Conservation (phyloP, 2,797 vertebrate genomes). For the Cirrhinus mrigala region DNA sequence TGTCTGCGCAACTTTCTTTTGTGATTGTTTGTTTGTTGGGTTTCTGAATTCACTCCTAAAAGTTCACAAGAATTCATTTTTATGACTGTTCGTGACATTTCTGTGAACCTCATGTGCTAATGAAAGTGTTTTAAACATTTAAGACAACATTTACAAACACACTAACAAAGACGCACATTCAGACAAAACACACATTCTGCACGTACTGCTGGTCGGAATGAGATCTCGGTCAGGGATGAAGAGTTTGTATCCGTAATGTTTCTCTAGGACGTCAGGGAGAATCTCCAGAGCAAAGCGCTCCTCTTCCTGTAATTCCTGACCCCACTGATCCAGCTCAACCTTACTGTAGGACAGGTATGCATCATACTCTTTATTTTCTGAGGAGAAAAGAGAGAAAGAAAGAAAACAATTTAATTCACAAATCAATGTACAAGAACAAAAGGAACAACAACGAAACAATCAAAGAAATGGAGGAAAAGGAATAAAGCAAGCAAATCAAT, state of each 20-base stretch:
- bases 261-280: conserved; percentile 97
- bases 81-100: background rate
- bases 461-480: too few species aligned
- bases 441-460: too few species aligned
- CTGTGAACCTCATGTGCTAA: background rate
- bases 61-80: background rate
- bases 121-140: conserved; percentile 37
- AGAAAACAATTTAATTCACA: too few species aligned
- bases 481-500: too few species aligned
- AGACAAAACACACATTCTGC: conserved; percentile 53
- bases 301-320: conserved; percentile 96
- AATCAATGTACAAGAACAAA: too few species aligned
- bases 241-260: conserved; percentile 97
- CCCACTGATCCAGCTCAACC: conserved; percentile 99
- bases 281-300: conserved; percentile 98
- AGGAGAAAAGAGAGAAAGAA: background rate
- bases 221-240: conserved; percentile 98
- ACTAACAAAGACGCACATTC: conserved; percentile 29
- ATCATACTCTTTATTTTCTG: conserved; percentile 85
- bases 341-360: conserved; percentile 98
- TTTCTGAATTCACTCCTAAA: background rate
- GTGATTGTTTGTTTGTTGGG: background rate
- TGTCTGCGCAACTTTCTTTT: background rate
- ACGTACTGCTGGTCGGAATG: conserved; percentile 98
- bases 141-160: conserved; percentile 50